phyloP scores from a whole-genome alignment of 2,888 invertebrate genomes.

The Drosophila birchii region DNA sequence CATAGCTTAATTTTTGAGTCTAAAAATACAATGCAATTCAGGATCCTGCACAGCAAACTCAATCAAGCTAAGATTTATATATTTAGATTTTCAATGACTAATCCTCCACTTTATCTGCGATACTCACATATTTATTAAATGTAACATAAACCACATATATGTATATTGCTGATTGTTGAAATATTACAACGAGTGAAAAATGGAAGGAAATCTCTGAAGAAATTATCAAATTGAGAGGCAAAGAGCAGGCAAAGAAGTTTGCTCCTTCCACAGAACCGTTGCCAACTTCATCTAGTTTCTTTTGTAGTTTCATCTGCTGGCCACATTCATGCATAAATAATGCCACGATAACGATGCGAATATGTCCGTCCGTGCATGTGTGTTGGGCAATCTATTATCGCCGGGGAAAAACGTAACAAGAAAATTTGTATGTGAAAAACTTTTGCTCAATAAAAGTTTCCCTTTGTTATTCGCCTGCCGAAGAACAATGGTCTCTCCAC shows the following conservation, averaged over 20 bases:
- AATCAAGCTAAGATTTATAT: background rate
- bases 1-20: conserved; percentile 9
- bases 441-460: conserved; percentile 79
- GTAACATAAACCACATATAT: background rate
- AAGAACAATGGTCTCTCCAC: conserved; percentile 62
- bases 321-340: conserved; percentile 77
- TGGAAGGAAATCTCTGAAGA: conserved; percentile 56
- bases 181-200: background rate
- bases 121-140: too few relatives aligned
- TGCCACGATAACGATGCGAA: conserved; percentile 73
- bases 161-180: background rate
- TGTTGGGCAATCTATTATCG: conserved; percentile 75
- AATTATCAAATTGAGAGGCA: conserved; percentile 67
- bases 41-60: background rate
- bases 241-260: conserved; percentile 10
- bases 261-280: conserved; percentile 1
- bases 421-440: conserved; percentile 78
- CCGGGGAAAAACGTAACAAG: conserved; percentile 66
- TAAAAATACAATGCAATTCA: conserved; percentile 12
- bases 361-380: conserved; percentile 26
- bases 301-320: conserved; percentile 36
- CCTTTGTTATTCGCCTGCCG: conserved; percentile 66
- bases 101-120: background rate
- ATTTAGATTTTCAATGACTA: background rate
- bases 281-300: conserved; percentile 31